Base-by-base conservation (phyloP, 2,113 vertebrate genomes). In the Hassar affinis region DNA sequence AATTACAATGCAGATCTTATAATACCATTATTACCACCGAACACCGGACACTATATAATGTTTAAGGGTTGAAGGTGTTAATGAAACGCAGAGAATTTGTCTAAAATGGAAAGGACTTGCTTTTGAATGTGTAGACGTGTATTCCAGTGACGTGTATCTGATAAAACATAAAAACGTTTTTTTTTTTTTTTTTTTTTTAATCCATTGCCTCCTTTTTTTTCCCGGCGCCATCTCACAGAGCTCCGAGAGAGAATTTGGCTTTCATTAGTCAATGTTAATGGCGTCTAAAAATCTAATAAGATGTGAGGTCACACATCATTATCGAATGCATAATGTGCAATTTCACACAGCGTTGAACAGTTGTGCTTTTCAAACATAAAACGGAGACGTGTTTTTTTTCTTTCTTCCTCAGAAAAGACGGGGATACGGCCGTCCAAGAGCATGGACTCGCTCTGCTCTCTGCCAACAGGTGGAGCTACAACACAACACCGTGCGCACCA, bases 361-460 rank as follows among this genome's bases (percentile, higher is more conserved):
- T 72, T 75, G 64, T 82, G 61, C 83, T 38, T 82, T 68, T 22
- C 49, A 82, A 14, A 42, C 3, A 78, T 54, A 82, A n/a, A 35
- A 68, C 51, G 18, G n/a, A 49, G 45, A 49, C 4, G 0, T 69
- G 25, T 25, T 47, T 14, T 72, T 15, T 81, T 72, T 62, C 38
- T 71, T 47, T 79, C 11, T 35, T 88, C 86, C 85, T 88, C 94
- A 98, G 98, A 98, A 92, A 99, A 98, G 91, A 92, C 95, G 85
- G 93, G 95, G 49, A 96, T 99, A 78, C 95, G 97, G 12, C 96
- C 97, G 0, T 97, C 97, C 22, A 98, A 98, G 92, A 99, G 98
- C 90, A 99, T 99, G 98, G 98, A 99, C 88, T 99, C 98, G 0
- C 91, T 99, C 89, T 98, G 97, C 86, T 97, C 97, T 51, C 88